Conservation (phyloP, 2,113 vertebrate species). For the Oryctolagus cuniculus region mOryCun1.1 NC_091444.1:5854001-5854500, state of each 20-base stretch:
- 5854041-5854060: neutral
- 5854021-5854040: too few relatives aligned
- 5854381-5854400: neutral
- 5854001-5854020: neutral
- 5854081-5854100: neutral
- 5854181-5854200: neutral
- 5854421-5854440: neutral
- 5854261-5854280: neutral
- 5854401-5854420: neutral
- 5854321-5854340: neutral
- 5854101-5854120: neutral
- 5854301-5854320: neutral
- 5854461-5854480: neutral
- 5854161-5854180: neutral
- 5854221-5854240: neutral
- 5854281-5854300: neutral
- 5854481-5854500: neutral
- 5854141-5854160: neutral
- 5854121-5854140: neutral
- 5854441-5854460: neutral
- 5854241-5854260: neutral
- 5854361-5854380: neutral
- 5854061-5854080: neutral
- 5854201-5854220: neutral
- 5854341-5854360: neutral